Base-by-base conservation (phyloP, 2,797 vertebrate genomes). In the Echiichthys vipera region DNA sequence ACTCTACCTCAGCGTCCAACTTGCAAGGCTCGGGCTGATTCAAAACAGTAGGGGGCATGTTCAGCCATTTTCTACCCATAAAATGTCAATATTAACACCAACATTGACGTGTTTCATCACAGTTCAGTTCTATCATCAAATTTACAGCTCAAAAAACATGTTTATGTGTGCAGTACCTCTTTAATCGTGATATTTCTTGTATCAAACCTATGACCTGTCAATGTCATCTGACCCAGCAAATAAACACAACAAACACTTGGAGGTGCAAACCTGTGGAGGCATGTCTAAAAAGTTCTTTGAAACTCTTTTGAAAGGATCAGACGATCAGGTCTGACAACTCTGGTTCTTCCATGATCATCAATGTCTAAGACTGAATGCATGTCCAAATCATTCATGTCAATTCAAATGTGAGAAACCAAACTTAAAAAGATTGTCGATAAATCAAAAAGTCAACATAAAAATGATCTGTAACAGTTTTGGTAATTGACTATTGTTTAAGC, bases 261-360 rank as follows among this genome's bases (percentile, higher is more conserved):
- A 40, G 6, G 30, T 20, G 11, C 14, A 22, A 34, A 56, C 75
- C 42, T 78, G 69, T n/a, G 12, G 7, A 45, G 43, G 15, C 55
- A 22, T 10, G 67, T 14, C 55, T 11, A 1, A 27, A 18, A 27
- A 0, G 7, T 2, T n/a, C 61, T 36, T 18, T 17, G 24, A 9
- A 37, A 43, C 43, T 2, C n/a, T 20, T 32, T 7, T n/a, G 7
- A 42, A 40, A 27, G 15, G 11, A 70, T 57, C 22, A 17, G 8
- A 17, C 2, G 10, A 42, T 62, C 68, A 47, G 29, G 34, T 62
- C n/a, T 25, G 27, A 63, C 51, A 34, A 15, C 30, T 32, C n/a
- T 15, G n/a, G n/a, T 49, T 11, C 18, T 15, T 9, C 14, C 8
- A 4, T 14, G 15, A 27, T 37, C 39, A 29, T 13, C 51, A 49